Base-by-base conservation (phyloP, 2,797 vertebrate genomes). In the Paguma larvata region DNA sequence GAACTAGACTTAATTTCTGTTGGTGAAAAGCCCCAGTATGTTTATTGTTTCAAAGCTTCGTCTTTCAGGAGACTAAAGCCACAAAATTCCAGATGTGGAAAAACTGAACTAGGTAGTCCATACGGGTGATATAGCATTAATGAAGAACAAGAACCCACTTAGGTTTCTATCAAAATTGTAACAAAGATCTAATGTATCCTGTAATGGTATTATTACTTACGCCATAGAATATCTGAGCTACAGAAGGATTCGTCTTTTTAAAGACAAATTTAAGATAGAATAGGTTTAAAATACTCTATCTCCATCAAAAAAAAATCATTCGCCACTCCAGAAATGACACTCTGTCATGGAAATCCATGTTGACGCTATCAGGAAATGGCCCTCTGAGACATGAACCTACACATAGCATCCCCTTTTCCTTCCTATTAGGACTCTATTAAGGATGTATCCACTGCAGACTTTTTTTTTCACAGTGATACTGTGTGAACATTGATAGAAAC, bases 341-440 rank as follows among this genome's bases (percentile, higher is more conserved):
- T 93, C 92, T 97, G 97, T 62, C 85, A 92, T 93, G 92, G 63
- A 97, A 2, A 95, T 94, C 63, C 0, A 1, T 59, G 78, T 87
- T 85, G 70, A 98, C 97, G 92, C 51, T 78, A 77, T 86, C 95
- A 77, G 96, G 15, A 97, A 98, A 95, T 91, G 89, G 32, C n/a
- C 48, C 94, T 96, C 96, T 25, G 90, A 90, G 97, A 96, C 16
- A 19, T 12, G 59, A 97, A 80, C 94, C 62, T 25, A 0, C n/a
- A 84, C 0, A 11, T 34, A 82, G 34, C 56, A 59, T 46, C 4
- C 95, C 72, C 83, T 89, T 75, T 94, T 97, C 85, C 89, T 97
- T 97, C 93, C 72, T 84, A 95, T 16, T 30, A 91, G 96, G 73
- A 91, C 13, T 34, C 38, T 65, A n/a, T 51, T 97, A 84, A 68